phyloP scores from a whole-genome alignment of 2,113 vertebrate species.

The Monopterus albus region DNA sequence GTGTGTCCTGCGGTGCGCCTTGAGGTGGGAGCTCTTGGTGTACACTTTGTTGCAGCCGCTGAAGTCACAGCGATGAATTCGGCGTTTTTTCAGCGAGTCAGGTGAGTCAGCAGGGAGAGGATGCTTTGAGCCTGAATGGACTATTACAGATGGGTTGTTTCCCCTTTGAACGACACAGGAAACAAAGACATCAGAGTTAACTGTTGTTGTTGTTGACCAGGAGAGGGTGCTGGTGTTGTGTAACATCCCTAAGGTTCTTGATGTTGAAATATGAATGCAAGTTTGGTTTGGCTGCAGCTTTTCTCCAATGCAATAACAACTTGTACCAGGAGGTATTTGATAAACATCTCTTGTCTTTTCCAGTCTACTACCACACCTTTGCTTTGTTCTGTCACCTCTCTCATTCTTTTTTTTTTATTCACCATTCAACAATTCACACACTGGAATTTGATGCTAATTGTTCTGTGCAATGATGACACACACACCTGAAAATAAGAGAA shows the following conservation, averaged over 20 bases:
- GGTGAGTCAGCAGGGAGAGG: constrained; percentile 93
- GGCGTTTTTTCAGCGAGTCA: constrained; percentile 90
- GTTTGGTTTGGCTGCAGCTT: constrained; percentile 21
- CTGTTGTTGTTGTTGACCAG: constrained; percentile 13
- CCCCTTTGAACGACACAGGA: constrained; percentile 76
- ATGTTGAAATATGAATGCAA: constrained; percentile 1
- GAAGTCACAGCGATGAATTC: constrained; percentile 96
- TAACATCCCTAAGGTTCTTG: neutral
- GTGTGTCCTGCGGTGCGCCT: constrained; percentile 97
- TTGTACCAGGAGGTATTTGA: constrained; percentile 55
- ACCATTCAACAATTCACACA: neutral
- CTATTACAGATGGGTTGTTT: constrained; percentile 92
- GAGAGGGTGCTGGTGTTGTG: constrained; percentile 9
- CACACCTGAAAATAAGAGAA: neutral
- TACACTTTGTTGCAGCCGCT: constrained; percentile 97
- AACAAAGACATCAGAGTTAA: neutral
- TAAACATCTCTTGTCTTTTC: constrained; percentile 34
- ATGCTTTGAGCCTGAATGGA: constrained; percentile 87
- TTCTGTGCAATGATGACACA: too few relatives aligned
- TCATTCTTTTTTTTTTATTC: neutral
- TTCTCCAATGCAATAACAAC: constrained; percentile 33
- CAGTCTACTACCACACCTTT: constrained; percentile 23
- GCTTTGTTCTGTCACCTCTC: constrained; percentile 29
- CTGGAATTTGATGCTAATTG: neutral
- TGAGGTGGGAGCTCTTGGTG: constrained; percentile 98